Base-by-base conservation (phyloP, 2,113 vertebrate species). In the Toxotes chatareus region DNA sequence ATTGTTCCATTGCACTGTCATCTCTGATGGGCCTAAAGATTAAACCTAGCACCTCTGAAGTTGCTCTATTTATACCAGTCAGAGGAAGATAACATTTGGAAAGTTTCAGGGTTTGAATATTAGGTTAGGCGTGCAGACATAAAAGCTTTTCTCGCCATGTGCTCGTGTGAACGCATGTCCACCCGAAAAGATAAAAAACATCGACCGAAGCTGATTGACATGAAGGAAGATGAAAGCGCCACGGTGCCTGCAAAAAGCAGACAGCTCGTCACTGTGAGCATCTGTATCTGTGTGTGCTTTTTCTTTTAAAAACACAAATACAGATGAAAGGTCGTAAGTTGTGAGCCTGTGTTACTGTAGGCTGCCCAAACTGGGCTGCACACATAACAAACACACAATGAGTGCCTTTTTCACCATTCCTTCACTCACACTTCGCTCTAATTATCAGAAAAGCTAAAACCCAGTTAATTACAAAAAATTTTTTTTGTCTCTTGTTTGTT, bases 161-260 rank as follows among this genome's bases (percentile, higher is more conserved):
- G 61, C 69, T 82, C 77, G 46, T 75, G 69, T 56, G 53, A 46
- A 61, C 53, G 55, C 69, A 55, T 64, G 83, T 86, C 84, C 86
- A 84, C 32, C 46, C 56, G 69, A 68, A 61, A 68, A 73, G 62
- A 74, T 40, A 38, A 80, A 32, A 38, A 44, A 78, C 53, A 38
- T 0, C n/a, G 77, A 77, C 79, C 77, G 79, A 81, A 79, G 76
- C 68, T 86, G 86, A 92, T 55, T 86, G 82, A 87, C 80, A 80
- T 73, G 61, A n/a, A 27, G 36, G 56, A 73, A 79, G 89, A 93
- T 89, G 86, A 92, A 93, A 90, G 84, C 76, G 21, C 70, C 31
- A 53, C 44, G 21, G 70, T 6, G 56, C 55, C 60, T 83, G 62
- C 47, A 32, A 69, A 60, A 77, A 75, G 56, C 73, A 80, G 81